Conservation (phyloP, 2,888 invertebrate species). For the Anagyrus pseudococci region DNA sequence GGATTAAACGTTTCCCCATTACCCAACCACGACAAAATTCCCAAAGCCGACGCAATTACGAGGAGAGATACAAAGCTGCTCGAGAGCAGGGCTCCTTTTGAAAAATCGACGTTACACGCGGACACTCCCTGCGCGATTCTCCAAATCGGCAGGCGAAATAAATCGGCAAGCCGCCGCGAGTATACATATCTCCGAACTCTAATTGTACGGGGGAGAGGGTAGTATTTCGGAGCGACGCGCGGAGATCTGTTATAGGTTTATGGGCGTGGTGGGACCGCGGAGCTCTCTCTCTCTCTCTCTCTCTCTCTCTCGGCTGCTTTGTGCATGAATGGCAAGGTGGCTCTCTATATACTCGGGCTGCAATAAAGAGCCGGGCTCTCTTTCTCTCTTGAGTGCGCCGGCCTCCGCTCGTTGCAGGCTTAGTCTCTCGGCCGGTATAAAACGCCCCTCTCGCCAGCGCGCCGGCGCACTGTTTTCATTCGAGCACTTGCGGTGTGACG, state of each 20-base stretch:
- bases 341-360: background rate
- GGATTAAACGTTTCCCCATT: too few species aligned
- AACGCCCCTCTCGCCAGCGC: conserved; percentile 34
- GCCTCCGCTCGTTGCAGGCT: too few species aligned
- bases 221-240: background rate
- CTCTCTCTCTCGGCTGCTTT: too few species aligned
- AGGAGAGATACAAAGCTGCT: too few species aligned
- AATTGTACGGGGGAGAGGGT: background rate
- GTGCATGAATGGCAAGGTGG: background rate
- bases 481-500: conserved; percentile 11
- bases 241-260: background rate
- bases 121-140: too few species aligned
- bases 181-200: background rate
- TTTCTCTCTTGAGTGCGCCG: background rate
- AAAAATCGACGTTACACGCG: too few species aligned
- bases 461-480: conserved; percentile 27
- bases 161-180: background rate
- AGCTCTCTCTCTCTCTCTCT: too few species aligned
- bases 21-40: too few species aligned
- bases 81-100: too few species aligned
- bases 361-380: background rate
- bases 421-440: conserved; percentile 34
- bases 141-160: background rate
- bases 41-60: too few species aligned
- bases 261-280: too few species aligned